phyloP scores from a whole-genome alignment of 1,140 invertebrate species.

The Lepidurus arcticus region DNA sequence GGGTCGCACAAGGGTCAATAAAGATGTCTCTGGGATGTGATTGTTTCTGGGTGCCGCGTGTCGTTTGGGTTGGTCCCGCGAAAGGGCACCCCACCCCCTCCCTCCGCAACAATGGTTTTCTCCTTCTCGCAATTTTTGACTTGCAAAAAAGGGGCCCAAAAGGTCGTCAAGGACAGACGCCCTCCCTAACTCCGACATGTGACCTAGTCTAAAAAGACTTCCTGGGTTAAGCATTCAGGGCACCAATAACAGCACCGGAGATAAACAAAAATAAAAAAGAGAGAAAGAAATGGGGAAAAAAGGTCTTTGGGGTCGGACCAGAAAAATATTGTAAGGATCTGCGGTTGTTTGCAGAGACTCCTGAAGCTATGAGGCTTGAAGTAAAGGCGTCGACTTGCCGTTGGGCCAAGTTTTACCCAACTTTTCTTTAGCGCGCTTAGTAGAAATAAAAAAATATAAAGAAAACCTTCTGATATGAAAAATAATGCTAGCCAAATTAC shows the following conservation, averaged over 20 bases:
- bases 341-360: too few relatives aligned
- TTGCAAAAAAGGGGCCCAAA: conserved; percentile 2
- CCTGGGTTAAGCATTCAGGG: conserved; percentile 6
- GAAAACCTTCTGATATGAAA: too few relatives aligned
- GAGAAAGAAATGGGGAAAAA: too few relatives aligned
- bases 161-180: conserved; percentile 11
- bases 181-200: conserved; percentile 13
- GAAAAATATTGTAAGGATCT: too few relatives aligned
- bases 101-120: background rate
- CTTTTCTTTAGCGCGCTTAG: too few relatives aligned
- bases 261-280: background rate
- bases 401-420: too few relatives aligned
- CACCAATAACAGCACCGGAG: background rate
- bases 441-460: too few relatives aligned
- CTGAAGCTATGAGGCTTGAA: too few relatives aligned
- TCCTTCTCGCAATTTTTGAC: background rate
- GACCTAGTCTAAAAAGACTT: background rate
- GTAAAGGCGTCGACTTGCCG: too few relatives aligned
- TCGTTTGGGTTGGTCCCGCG: background rate
- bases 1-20: conserved; percentile 13
- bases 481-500: too few relatives aligned
- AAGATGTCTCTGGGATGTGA: conserved; percentile 14
- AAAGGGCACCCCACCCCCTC: background rate
- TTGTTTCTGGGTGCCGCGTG: conserved; percentile 20
- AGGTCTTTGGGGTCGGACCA: too few relatives aligned